Conservation (phyloP, 2,797 vertebrate species). For the Neosilurus hyrtlii region DNA sequence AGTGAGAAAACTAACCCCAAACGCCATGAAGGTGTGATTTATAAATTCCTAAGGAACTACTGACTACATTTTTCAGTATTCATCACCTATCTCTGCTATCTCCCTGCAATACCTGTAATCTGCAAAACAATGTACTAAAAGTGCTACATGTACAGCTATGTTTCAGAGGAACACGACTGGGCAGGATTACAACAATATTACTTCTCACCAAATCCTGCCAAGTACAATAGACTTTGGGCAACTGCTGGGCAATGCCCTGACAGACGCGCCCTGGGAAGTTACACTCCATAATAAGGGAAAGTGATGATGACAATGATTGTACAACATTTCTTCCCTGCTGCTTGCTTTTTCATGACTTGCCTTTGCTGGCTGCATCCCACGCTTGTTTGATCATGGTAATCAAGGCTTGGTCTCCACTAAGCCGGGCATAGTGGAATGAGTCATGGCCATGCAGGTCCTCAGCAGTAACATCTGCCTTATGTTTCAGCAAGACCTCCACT, state of each 20-base stretch:
- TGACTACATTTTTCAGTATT: neutral
- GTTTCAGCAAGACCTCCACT: conserved; percentile 76
- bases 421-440: conserved; percentile 77
- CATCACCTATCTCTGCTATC: neutral
- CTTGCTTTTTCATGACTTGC: conserved; percentile 48
- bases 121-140: neutral
- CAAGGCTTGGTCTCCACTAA: conserved; percentile 79
- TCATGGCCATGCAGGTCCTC: conserved; percentile 78
- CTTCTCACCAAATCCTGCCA: conserved; percentile 9
- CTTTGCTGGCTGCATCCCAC: conserved; percentile 70
- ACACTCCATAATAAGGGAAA: no score
- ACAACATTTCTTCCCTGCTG: neutral
- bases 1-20: neutral
- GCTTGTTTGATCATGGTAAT: conserved; percentile 73
- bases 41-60: neutral
- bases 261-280: no score
- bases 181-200: neutral
- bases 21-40: neutral
- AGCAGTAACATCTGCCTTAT: conserved; percentile 72
- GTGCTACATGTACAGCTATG: conserved; percentile 11
- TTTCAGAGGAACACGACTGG: neutral
- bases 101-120: neutral
- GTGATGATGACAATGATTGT: no score
- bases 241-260: no score
- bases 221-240: neutral